Evolutionary conservation across 1,140 invertebrate species (phyloP).

Genomic region (Meloidogyne exigua): DNA sequence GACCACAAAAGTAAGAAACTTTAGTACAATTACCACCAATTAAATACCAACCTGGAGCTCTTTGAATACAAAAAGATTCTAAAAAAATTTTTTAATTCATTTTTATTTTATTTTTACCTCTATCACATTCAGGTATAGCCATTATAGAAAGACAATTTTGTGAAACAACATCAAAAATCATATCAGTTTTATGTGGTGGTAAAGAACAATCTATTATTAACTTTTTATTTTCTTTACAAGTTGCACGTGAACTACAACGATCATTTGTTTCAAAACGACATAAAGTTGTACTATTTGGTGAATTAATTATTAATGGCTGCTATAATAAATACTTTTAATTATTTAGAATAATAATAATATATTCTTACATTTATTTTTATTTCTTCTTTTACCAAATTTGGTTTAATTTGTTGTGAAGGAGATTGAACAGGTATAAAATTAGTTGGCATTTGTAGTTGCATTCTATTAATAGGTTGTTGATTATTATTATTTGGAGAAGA

Average conservation of each 20-base stretch:
- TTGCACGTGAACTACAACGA: background rate
- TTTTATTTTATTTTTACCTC: background rate
- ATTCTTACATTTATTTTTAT: background rate
- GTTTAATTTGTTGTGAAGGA: background rate
- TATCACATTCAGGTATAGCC: background rate
- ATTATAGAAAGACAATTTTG: background rate
- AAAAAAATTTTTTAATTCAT: background rate
- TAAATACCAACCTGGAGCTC: background rate
- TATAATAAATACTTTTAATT: background rate
- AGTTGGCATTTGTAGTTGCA: background rate
- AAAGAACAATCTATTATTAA: background rate
- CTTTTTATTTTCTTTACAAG: background rate
- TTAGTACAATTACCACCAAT: constrained; percentile 1
- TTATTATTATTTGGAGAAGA: background rate
- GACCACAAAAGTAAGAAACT: background rate
- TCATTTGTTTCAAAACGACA: background rate
- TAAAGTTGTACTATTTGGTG: background rate
- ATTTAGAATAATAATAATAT: no score
- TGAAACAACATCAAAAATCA: background rate
- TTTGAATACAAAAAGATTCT: background rate
- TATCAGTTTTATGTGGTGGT: background rate
- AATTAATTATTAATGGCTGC: background rate
- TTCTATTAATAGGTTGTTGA: background rate
- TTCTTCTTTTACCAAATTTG: background rate
- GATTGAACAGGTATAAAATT: background rate